Evolutionary conservation across 1,140 invertebrate genomes (phyloP).

Genomic region (Anastrepha obliqua): DNA sequence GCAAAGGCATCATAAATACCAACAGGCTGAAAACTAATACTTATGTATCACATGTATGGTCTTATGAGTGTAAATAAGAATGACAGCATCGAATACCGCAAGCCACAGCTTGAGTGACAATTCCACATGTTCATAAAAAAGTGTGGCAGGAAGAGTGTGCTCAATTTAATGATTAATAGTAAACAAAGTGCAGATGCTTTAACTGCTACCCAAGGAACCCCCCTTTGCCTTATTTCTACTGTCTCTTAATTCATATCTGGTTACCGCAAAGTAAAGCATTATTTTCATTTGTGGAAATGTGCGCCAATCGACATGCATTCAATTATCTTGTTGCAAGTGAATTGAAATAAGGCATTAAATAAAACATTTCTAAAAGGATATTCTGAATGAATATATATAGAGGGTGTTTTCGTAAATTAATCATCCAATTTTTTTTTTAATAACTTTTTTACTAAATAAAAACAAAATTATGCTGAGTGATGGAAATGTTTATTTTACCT

Average conservation of each 20-base stretch:
- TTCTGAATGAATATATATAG: too few species aligned
- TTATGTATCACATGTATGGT: neutral
- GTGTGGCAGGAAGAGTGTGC: conserved; percentile 9
- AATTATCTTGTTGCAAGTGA: neutral
- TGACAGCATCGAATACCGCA: conserved; percentile 33
- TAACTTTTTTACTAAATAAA: too few species aligned
- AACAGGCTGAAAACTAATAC: neutral
- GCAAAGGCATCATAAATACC: neutral
- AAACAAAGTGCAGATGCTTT: neutral
- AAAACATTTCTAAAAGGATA: too few species aligned
- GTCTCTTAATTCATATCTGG: neutral
- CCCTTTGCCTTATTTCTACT: neutral
- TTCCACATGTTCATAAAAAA: neutral
- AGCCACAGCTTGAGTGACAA: conserved; percentile 18
- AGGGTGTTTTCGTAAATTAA: too few species aligned
- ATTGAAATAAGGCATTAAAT: neutral
- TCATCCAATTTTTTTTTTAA: too few species aligned
- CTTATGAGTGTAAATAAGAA: neutral
- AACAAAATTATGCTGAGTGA: too few species aligned
- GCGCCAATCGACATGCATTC: neutral
- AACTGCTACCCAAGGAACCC: neutral
- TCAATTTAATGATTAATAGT: neutral
- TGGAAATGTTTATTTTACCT: too few species aligned
- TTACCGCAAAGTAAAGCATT: neutral
- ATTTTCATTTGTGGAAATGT: conserved; percentile 20